Conservation (phyloP, 1,140 invertebrate species). For the Coptotermes formosanus region DNA sequence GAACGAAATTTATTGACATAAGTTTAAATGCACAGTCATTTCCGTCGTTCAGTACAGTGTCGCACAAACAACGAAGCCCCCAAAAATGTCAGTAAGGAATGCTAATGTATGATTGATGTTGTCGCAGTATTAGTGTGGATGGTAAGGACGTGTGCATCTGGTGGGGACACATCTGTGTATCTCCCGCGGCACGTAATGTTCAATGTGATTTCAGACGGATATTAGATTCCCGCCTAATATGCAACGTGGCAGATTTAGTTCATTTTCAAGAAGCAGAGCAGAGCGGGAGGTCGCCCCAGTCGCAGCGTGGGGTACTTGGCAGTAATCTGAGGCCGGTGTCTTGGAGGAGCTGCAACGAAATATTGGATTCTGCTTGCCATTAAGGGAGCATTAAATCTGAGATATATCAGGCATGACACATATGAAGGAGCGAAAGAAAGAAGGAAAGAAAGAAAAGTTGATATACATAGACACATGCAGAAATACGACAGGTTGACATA, state of each 20-base stretch:
- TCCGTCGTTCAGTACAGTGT: not conserved
- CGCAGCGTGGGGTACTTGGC: not conserved
- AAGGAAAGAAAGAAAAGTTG: not conserved
- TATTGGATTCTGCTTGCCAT: slow-evolving; percentile 25
- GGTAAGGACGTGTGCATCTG: not conserved
- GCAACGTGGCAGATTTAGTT: not conserved
- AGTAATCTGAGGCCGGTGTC: not conserved
- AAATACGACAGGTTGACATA: no score
- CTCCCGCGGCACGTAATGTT: slow-evolving; percentile 4
- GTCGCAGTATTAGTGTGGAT: not conserved
- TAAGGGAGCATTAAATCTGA: slow-evolving; percentile 16
- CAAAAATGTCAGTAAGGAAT: not conserved
- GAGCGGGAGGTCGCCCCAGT: not conserved
- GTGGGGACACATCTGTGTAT: not conserved
- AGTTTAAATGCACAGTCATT: not conserved
- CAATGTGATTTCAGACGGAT: slow-evolving; percentile 12
- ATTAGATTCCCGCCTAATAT: not conserved
- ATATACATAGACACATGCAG: not conserved
- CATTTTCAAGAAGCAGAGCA: not conserved
- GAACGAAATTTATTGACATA: not conserved
- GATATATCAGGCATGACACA: slow-evolving; percentile 10
- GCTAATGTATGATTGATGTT: not conserved
- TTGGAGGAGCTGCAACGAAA: not conserved
- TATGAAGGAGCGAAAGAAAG: not conserved
- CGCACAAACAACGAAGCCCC: not conserved